phyloP scores from a whole-genome alignment of 1,140 invertebrate species.

The Leucophenga varia region DNA sequence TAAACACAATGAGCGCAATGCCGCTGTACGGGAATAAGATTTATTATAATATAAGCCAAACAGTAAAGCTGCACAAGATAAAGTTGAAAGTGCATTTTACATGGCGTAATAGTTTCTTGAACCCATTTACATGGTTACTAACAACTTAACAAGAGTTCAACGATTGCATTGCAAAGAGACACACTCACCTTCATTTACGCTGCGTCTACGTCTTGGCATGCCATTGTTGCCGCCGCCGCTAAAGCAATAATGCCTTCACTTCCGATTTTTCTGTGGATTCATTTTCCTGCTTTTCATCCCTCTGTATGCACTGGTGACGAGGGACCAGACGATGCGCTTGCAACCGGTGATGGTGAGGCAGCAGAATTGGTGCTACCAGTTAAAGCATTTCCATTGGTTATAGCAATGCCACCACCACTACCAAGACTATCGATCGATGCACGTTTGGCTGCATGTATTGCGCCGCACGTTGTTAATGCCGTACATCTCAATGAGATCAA shows the following conservation, averaged over 20 bases:
- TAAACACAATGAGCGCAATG: no score
- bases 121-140: no score
- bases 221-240: conserved; percentile 31
- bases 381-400: conserved; percentile 22
- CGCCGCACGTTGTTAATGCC: conserved; percentile 4
- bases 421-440: conserved; percentile 34
- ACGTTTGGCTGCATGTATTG: conserved; percentile 33
- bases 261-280: conserved; percentile 60
- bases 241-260: conserved; percentile 27
- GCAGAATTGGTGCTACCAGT: conserved; percentile 45
- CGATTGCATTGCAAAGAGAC: no score
- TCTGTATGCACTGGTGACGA: conserved; percentile 59
- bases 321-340: conserved; percentile 57
- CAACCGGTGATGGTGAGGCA: conserved; percentile 42
- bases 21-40: no score
- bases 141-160: no score
- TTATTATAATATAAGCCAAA: no score
- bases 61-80: no score
- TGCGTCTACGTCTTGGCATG: conserved; percentile 35
- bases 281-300: conserved; percentile 60
- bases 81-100: no score
- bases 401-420: conserved; percentile 3
- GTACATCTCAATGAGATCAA: conserved; percentile 47
- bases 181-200: conserved; percentile 57
- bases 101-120: no score